Base-by-base conservation (phyloP, 2,888 invertebrate genomes). In the Phania funesta region DNA sequence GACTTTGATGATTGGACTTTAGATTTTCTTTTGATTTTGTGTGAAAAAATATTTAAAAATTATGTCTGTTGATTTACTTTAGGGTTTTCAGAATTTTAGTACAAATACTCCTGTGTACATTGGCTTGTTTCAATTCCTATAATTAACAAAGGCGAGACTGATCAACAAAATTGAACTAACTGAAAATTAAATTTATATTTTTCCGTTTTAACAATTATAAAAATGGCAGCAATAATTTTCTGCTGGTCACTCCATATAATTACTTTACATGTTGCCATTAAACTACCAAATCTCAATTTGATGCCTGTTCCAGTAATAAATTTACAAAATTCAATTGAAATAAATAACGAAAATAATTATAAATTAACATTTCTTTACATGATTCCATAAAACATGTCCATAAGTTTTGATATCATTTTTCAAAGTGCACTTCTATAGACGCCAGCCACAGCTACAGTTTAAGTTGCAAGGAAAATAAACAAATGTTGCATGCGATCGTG, bases 361-460 rank as follows among this genome's bases (percentile, higher is more conserved):
- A 70, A 74, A 67, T 82, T 70, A 78, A 82, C 82, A 64, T 78
- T 65, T 68, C 64, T 74, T 26, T 64, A 82, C 82, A 78, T 78
- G 82, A 82, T 75, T 82, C 78, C 74, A 78, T 78, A 70, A 82
- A 82, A 70, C 70, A 78, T 78, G 78, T 68, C 82, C 50, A 74
- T 68, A 82, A 74, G 68, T 74, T 79, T 65, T 68, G 78, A 82
- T 77, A 82, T 82, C 64, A 65, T 74, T 82, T 79, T 74, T 82
- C 74, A 65, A 77, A 68, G 60, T 7, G 24, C 58, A 56, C 50
- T 82, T 80, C 60, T 44, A 75, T 75, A 65, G 82, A 82, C 82
- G 70, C 78, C 82, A 68, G 41, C 24, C 41, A 58, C 48, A 62
- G 38, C 64, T 77, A 48, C 68, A 78, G 71, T 76, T n/a, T n/a